A percentile compares a stretch with the other conserved stretches of the same genome.
Evolutionary conservation across 2,888 invertebrate species (phyloP).

Genomic region (Barypeithes pellucidus): DNA sequence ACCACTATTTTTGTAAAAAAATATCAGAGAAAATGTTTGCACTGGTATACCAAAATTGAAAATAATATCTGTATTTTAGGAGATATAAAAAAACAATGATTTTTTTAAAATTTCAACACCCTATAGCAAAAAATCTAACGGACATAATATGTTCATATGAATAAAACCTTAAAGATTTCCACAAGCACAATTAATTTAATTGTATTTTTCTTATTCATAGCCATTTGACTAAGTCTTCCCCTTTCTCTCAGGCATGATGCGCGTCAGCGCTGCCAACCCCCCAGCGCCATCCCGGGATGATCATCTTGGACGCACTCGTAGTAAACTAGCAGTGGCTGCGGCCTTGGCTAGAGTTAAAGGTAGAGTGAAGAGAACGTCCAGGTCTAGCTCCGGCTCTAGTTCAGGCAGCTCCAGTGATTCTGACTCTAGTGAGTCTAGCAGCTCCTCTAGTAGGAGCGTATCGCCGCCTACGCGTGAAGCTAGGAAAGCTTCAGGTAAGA

Average conservation of each 20-base stretch:
- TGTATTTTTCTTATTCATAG: neutral
- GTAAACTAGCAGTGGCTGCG: constrained; percentile 68
- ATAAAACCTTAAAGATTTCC: no score
- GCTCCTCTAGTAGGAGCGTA: constrained; percentile 72
- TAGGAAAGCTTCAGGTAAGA: constrained; percentile 63
- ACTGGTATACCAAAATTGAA: no score
- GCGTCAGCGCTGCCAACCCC: constrained; percentile 75
- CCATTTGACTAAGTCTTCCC: no score
- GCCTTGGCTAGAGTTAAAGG: constrained; percentile 68
- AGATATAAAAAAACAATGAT: no score
- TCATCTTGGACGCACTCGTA: constrained; percentile 66
- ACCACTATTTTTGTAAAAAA: no score
- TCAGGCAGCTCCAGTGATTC: constrained; percentile 75
- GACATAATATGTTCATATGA: no score
- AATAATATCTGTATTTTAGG: no score
- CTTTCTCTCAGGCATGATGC: constrained; percentile 69
- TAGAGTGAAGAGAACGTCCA: constrained; percentile 68
- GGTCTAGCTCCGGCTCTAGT: constrained; percentile 73
- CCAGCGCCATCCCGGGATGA: constrained; percentile 72
- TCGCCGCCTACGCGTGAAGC: constrained; percentile 65
- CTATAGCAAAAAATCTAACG: no score
- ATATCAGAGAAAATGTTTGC: no score
- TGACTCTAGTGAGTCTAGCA: constrained; percentile 74
- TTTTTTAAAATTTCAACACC: no score
- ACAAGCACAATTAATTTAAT: no score